These are phyloP conservation scores for Myripristis murdjan DNA, from an alignment of 2,797 vertebrate species.

Conservation along the genomic window DNA sequence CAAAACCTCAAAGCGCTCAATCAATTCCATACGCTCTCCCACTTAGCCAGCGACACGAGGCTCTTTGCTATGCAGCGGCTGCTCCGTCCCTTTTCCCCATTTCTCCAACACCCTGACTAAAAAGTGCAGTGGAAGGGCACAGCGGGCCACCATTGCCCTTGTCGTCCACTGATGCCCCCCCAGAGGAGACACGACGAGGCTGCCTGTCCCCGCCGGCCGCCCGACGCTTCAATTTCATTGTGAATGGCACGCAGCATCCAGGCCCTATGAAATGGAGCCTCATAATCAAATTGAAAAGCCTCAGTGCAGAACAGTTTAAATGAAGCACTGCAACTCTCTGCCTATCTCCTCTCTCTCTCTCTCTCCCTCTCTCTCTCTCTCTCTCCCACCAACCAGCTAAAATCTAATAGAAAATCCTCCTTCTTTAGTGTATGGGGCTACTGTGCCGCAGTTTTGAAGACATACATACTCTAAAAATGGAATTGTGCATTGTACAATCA, in stretches of 20 bases:
- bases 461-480: slow-evolving; percentile 58
- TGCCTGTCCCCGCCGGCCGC: slow-evolving; percentile 49
- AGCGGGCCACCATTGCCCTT: slow-evolving; percentile 30
- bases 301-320: slow-evolving; percentile 83
- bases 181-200: slow-evolving; percentile 44
- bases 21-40: slow-evolving; percentile 32
- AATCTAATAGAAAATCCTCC: slow-evolving; percentile 73
- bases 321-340: slow-evolving; percentile 72
- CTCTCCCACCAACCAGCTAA: slow-evolving; percentile 47
- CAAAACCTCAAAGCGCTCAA: slow-evolving; percentile 55
- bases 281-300: slow-evolving; percentile 83
- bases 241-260: slow-evolving; percentile 67
- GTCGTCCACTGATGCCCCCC: slow-evolving; percentile 45
- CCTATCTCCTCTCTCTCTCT: slow-evolving; percentile 39
- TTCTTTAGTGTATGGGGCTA: slow-evolving; percentile 45
- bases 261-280: slow-evolving; percentile 79
- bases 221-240: slow-evolving; percentile 73
- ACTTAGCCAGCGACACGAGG: slow-evolving; percentile 41
- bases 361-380: slow-evolving; percentile 24
- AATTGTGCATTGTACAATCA: slow-evolving; percentile 51
- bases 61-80: not conserved
- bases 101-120: slow-evolving; percentile 43
- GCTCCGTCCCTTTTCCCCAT: slow-evolving; percentile 5
- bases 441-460: slow-evolving; percentile 52
- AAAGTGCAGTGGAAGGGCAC: slow-evolving; percentile 39